Conservation (phyloP, 2,888 invertebrate species). For the Ormyrus thymus region DNA sequence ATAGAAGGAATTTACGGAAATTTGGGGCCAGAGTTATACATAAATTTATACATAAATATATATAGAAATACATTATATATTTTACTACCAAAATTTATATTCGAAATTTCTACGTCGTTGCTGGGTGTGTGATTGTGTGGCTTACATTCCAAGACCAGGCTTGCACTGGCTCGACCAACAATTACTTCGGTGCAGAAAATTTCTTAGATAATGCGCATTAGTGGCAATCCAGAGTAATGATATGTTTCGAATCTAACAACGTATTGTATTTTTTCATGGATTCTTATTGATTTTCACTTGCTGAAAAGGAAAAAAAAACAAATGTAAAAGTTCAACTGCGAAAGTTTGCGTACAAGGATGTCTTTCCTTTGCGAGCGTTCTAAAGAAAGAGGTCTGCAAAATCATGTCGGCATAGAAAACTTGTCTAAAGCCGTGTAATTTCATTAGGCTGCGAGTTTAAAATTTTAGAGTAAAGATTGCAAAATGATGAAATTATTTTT, state of each 20-base stretch:
- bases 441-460: background rate
- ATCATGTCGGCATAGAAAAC: constrained; percentile 51
- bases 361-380: constrained; percentile 39
- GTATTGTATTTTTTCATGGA: constrained; percentile 68
- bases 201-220: constrained; percentile 49
- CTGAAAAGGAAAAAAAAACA: constrained; percentile 36
- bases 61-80: constrained; percentile 68
- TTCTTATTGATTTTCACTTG: constrained; percentile 40
- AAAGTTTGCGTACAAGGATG: constrained; percentile 50
- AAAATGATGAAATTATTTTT: constrained; percentile 49
- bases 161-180: constrained; percentile 57
- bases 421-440: constrained; percentile 38
- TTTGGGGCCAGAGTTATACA: constrained; percentile 58
- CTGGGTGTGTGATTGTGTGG: constrained; percentile 68
- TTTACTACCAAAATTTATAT: constrained; percentile 75
- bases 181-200: constrained; percentile 54
- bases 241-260: constrained; percentile 58
- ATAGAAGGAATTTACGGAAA: constrained; percentile 56
- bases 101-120: constrained; percentile 73
- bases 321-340: constrained; percentile 43
- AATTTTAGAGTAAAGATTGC: constrained; percentile 40
- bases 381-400: constrained; percentile 46
- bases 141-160: constrained; percentile 72
- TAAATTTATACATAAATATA: constrained; percentile 68
- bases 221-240: constrained; percentile 54